Conservation (phyloP, 2,797 vertebrate species). For the Spizella passerina region DNA sequence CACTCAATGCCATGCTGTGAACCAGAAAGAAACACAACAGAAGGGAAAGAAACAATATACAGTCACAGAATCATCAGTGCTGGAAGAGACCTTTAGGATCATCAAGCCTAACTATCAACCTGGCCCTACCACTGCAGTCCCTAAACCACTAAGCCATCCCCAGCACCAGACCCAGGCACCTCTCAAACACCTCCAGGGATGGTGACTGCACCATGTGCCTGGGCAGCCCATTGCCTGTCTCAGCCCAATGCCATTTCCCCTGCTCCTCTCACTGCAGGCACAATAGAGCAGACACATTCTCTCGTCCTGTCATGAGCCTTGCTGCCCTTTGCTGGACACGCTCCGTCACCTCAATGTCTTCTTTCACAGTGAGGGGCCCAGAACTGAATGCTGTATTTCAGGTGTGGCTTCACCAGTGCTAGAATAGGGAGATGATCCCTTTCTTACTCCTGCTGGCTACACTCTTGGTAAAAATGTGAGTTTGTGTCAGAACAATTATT, state of each 20-base stretch:
- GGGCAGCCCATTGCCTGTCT: background rate
- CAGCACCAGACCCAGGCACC: background rate
- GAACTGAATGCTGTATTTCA: background rate
- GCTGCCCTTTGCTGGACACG: rapidly evolving
- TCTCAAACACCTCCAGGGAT: background rate
- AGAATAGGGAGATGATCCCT: background rate
- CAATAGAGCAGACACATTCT: background rate
- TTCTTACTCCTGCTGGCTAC: background rate
- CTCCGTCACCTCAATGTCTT: background rate
- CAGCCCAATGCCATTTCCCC: background rate
- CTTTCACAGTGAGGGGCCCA: background rate
- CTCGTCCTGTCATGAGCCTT: background rate
- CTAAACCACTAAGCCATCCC: background rate
- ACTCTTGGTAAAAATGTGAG: background rate
- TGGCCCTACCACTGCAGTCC: background rate
- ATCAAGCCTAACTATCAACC: background rate
- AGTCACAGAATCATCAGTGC: background rate
- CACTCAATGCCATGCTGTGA: background rate
- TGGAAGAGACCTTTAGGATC: background rate
- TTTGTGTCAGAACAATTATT: background rate
- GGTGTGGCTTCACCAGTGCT: background rate
- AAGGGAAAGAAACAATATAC: background rate
- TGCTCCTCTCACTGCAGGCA: background rate
- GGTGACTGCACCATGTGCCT: background rate
- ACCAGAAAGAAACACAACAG: background rate